Conservation (phyloP, 1,140 invertebrate species). For the Bombus cullumanus region DNA sequence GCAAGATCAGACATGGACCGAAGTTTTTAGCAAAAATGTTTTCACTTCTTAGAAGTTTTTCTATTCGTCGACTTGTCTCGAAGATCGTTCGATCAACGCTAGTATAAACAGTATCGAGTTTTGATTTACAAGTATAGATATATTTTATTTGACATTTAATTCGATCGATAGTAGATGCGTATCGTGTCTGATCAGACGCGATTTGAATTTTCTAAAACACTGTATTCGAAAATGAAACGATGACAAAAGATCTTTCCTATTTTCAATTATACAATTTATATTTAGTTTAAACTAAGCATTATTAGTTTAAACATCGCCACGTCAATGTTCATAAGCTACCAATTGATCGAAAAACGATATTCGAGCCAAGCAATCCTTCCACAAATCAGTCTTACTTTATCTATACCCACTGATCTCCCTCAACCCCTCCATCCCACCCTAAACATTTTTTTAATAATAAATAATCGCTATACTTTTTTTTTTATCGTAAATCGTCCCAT, state of each 20-base stretch:
- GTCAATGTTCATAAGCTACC: neutral
- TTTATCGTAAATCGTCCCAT: conserved; percentile 35
- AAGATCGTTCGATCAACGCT: conserved; percentile 1
- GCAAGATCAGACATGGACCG: neutral
- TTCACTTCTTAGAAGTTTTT: conserved; percentile 31
- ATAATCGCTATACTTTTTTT: conserved; percentile 41
- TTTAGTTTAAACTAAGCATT: neutral
- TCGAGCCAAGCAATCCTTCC: conserved; percentile 29
- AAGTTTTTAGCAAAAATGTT: conserved; percentile 9
- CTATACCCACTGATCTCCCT: conserved; percentile 39
- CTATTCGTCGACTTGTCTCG: conserved; percentile 16
- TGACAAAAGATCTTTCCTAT: neutral
- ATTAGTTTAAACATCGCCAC: neutral
- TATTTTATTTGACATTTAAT: neutral
- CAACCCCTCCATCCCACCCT: conserved; percentile 27
- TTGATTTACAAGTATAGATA: neutral
- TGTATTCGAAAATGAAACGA: neutral
- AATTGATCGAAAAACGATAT: neutral
- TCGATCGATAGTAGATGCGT: neutral
- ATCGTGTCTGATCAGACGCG: neutral
- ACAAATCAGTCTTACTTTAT: conserved; percentile 38
- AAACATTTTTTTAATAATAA: conserved; percentile 39
- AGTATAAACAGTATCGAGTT: neutral
- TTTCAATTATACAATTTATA: neutral
- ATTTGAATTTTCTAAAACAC: neutral